Evolutionary conservation across 2,113 vertebrate species (phyloP).

Genomic region (Pantherophis guttatus): DNA sequence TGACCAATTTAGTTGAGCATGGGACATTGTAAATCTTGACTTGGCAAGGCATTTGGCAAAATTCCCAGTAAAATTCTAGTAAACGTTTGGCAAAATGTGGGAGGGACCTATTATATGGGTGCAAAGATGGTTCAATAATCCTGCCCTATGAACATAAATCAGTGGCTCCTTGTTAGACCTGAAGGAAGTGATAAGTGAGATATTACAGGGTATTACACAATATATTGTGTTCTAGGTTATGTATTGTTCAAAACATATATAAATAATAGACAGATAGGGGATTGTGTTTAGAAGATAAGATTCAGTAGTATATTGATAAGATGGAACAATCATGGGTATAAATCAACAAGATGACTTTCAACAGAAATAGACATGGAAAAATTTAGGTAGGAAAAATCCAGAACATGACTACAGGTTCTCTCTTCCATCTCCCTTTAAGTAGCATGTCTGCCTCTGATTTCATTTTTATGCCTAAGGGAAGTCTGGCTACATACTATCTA

Average conservation of each 20-base stretch:
- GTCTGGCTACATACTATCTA: not conserved
- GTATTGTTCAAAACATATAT: not conserved
- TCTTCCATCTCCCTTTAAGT: not conserved
- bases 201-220: not conserved
- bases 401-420: not conserved
- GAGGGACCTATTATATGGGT: not conserved
- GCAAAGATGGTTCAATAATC: not conserved
- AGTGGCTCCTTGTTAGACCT: not conserved
- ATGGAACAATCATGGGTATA: not conserved
- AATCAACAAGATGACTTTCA: not conserved
- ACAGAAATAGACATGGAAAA: not conserved
- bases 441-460: not conserved
- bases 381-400: not conserved
- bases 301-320: not conserved
- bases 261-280: not conserved
- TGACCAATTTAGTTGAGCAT: not conserved
- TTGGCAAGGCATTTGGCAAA: not conserved
- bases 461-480: not conserved
- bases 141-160: not conserved
- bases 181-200: not conserved
- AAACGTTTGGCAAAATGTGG: not conserved
- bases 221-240: not conserved
- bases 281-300: not conserved
- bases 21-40: not conserved
- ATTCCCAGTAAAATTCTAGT: not conserved